Evolutionary conservation across 37 sponge, comb jelly and placozoan species (phyloP), one percentile per base, ranked within the genome.

Genomic region (Spongilla lacustris): DNA sequence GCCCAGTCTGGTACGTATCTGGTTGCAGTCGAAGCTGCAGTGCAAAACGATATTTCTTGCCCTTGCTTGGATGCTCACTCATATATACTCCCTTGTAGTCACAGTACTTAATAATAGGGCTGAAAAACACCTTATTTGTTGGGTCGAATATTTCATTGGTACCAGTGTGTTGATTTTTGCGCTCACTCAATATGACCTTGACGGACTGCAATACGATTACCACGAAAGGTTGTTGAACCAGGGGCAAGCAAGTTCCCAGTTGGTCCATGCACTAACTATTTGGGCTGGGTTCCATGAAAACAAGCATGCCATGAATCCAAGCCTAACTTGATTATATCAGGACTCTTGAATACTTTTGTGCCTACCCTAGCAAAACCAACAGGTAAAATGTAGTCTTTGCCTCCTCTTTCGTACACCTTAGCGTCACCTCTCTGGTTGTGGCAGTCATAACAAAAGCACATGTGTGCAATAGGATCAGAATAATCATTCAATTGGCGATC

Each of bases 21-120:
- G 82, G 82, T 71, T 81, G 71, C 37, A 81, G 23, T 25, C 82
- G 71, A 29, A 81, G 38, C 38, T 81, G 82, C 82, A 81, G 38
- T 27, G 72, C 72, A 32, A 30, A 70, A 38, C 72, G 72, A 68
- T 80, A 80, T 8, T 37, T 10, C 67, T 67, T 80, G 27, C 68
- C 80, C 25, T 50, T 80, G 68, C 8, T 28, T 33, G 23, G 8
- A 33, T 80, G 58, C 31, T 80, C 80, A 80, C 58, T 66, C 24
- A 33, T 37, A 25, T 80, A 80, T 14, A 50, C 67, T 58, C 31
- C 80, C 12, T 37, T 33, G 46, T 46, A 46, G 27, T 50, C 68
- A 33, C 80, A 58, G 28, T 80, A 80, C 68, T 25, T 49, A 33
- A 80, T 50, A 30, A 33, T 80, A 25, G 80, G 80, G 37, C 80